A percentile compares a stretch with the other conserved stretches of the same genome.
Conservation (phyloP, 2,888 invertebrate genomes). For the Drosophila conformis region DNA sequence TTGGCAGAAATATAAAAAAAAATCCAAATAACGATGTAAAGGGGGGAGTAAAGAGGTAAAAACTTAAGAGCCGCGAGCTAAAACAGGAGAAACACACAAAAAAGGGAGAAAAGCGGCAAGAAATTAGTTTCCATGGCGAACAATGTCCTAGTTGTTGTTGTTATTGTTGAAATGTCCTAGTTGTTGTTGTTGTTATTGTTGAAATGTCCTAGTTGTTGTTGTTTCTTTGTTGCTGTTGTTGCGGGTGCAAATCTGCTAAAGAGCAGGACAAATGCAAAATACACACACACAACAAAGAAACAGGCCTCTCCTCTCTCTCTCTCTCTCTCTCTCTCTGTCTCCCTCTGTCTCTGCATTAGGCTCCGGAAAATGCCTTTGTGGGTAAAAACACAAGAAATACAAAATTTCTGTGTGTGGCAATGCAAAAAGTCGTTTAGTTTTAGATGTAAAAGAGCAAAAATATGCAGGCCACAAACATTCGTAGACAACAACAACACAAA, state of each 20-base stretch:
- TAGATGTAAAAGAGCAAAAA: slow-evolving; percentile 62
- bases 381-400: slow-evolving; percentile 1
- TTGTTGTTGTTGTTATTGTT: slow-evolving; percentile 33
- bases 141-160: slow-evolving; percentile 51
- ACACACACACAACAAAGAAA: slow-evolving; percentile 30
- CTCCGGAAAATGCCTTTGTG: slow-evolving; percentile 51
- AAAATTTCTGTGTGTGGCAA: slow-evolving; percentile 32
- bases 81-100: slow-evolving; percentile 47
- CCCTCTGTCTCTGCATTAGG: slow-evolving; percentile 37
- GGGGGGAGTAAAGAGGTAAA: slow-evolving; percentile 23
- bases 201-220: slow-evolving; percentile 52
- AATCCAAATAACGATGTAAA: slow-evolving; percentile 19
- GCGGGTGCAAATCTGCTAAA: slow-evolving; percentile 61
- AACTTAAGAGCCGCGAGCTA: slow-evolving; percentile 73
- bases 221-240: slow-evolving; percentile 42
- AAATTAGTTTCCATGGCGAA: slow-evolving; percentile 69
- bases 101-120: slow-evolving; percentile 59
- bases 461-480: slow-evolving; percentile 72
- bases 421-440: slow-evolving; percentile 64
- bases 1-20: slow-evolving; percentile 27
- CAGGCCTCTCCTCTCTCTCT: neutral
- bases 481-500: slow-evolving; percentile 43
- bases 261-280: slow-evolving; percentile 54
- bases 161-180: slow-evolving; percentile 49
- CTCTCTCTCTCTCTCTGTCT: neutral